phyloP scores from a whole-genome alignment of 2,888 invertebrate species.

The Pristionchus japonicus region DNA sequence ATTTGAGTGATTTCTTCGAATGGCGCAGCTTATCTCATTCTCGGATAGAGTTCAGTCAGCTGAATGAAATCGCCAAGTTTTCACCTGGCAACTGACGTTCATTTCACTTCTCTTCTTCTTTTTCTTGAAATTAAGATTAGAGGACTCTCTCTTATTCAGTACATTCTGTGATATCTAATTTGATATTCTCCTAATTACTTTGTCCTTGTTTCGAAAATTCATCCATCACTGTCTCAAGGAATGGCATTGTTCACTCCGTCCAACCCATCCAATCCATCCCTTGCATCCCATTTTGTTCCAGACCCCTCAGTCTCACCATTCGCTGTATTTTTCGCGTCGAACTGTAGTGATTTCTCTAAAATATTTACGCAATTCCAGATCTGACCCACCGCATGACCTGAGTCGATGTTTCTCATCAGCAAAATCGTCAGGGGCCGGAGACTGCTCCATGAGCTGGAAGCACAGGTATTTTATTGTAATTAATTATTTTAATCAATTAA shows the following conservation, averaged over 20 bases:
- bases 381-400: neutral
- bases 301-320: too few species aligned
- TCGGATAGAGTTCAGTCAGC: neutral
- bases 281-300: too few species aligned
- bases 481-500: neutral
- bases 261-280: too few species aligned
- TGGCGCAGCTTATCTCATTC: neutral
- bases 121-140: neutral
- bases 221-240: neutral
- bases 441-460: conserved; percentile 71
- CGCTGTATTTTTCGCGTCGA: neutral
- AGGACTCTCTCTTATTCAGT: neutral
- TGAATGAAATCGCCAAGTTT: neutral
- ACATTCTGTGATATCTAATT: neutral
- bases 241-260: neutral
- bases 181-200: neutral
- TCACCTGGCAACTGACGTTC: conserved; percentile 1
- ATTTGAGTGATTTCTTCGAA: neutral
- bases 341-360: too few species aligned
- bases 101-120: neutral
- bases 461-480: conserved; percentile 54
- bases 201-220: neutral
- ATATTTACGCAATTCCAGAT: neutral
- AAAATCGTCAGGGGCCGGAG: conserved; percentile 73
- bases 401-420: conserved; percentile 71